Evolutionary conservation across 2,888 invertebrate genomes (phyloP).

Genomic region (Autographa pulchrina): DNA sequence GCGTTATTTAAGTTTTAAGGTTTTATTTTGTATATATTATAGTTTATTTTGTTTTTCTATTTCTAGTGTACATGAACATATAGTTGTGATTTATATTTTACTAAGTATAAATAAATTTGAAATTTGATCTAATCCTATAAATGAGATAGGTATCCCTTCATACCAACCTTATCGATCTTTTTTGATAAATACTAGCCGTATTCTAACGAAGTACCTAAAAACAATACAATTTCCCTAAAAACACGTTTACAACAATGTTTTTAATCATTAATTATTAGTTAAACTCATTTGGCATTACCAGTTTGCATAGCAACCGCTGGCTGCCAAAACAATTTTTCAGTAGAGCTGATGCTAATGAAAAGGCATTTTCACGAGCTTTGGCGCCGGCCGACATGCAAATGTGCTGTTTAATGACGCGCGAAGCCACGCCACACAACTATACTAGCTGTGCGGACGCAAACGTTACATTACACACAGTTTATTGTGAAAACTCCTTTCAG

Average conservation of each 20-base stretch:
- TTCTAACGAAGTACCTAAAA: too few species aligned
- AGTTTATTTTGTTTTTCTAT: too few species aligned
- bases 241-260: constrained; percentile 20
- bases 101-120: too few species aligned
- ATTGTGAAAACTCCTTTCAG: constrained; percentile 51
- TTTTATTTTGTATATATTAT: too few species aligned
- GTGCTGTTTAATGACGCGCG: constrained; percentile 84
- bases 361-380: constrained; percentile 88
- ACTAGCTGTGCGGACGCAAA: constrained; percentile 60
- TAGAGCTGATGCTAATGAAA: constrained; percentile 87
- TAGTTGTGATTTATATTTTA: too few species aligned
- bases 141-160: too few species aligned
- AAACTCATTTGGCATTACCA: constrained; percentile 58
- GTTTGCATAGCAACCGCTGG: constrained; percentile 67
- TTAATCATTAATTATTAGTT: constrained; percentile 47
- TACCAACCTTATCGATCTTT: too few species aligned
- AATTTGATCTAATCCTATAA: too few species aligned
- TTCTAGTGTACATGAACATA: too few species aligned
- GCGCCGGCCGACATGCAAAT: constrained; percentile 87
- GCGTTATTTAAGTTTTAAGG: too few species aligned
- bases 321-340: constrained; percentile 84
- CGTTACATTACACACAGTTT: constrained; percentile 64
- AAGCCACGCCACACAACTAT: constrained; percentile 78
- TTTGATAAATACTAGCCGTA: too few species aligned
- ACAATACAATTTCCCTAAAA: too few species aligned